Conservation (phyloP, 1,140 invertebrate species). For the Luehdorfia chinensis region DNA sequence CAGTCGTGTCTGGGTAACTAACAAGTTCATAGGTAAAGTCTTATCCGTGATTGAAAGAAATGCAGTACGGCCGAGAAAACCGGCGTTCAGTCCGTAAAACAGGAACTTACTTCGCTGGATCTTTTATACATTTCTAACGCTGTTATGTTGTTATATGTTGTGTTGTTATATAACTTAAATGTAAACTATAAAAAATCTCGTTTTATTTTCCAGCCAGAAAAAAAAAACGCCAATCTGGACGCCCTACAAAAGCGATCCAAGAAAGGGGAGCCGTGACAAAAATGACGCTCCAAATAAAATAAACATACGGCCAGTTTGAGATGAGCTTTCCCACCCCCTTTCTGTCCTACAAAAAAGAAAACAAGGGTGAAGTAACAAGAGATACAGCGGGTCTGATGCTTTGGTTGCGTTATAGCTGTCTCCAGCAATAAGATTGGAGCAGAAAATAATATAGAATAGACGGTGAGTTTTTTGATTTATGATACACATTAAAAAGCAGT, state of each 20-base stretch:
- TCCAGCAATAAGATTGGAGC: slow-evolving; percentile 26
- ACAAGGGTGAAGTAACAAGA: slow-evolving; percentile 15
- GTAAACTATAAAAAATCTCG: too few species aligned
- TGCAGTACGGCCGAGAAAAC: too few species aligned
- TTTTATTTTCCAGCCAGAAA: too few species aligned
- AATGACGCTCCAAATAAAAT: slow-evolving; percentile 69
- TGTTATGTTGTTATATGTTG: too few species aligned
- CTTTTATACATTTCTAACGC: too few species aligned
- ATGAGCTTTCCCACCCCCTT: slow-evolving; percentile 25
- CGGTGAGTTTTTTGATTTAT: slow-evolving; percentile 11
- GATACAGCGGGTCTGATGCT: slow-evolving; percentile 19
- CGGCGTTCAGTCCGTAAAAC: too few species aligned
- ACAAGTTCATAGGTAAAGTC: too few species aligned
- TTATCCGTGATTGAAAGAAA: too few species aligned
- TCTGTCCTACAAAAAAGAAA: slow-evolving; percentile 13
- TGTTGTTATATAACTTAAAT: too few species aligned
- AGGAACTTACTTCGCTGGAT: too few species aligned
- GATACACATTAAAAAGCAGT: slow-evolving; percentile 22
- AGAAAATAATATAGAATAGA: slow-evolving; percentile 15
- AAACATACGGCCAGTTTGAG: slow-evolving; percentile 41
- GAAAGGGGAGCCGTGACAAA: slow-evolving; percentile 59
- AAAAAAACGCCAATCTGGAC: slow-evolving; percentile 35
- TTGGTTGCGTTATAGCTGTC: slow-evolving; percentile 42
- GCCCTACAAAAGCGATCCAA: slow-evolving; percentile 59
- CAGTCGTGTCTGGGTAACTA: too few species aligned